Evolutionary conservation across 2,888 invertebrate species (phyloP), one percentile per base, ranked within the genome.

Genomic region (Gortyna flavago): DNA sequence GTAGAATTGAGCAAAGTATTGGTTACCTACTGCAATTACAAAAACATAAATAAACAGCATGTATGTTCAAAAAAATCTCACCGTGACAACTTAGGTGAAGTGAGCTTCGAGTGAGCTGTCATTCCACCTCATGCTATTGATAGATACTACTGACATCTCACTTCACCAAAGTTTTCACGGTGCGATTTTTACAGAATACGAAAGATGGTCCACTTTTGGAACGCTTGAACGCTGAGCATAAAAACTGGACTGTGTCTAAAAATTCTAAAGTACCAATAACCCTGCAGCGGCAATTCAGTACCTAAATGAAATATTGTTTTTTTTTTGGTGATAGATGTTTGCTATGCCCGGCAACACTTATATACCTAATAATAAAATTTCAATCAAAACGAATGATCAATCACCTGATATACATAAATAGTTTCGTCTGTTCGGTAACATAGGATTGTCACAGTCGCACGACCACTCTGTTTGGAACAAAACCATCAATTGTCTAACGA

Each of bases 271-370:
- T 76, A n/a, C 68, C 61, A 21, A 72, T 81, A 61, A 51, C 61
- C 51, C 44, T 76, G 65, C 75, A 76, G 11, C 35, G 59, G 62
- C 79, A 81, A 71, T 84, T 72, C 76, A 35, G 62, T 64, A n/a
- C n/a, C n/a, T n/a, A 67, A 73, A 85, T 86, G 85, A 87, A 89
- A 90, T 91, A 92, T 91, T 91, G 89, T 91, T 93, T 91, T 92
- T 35, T 89, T 90, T 90, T n/a, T n/a, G n/a, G n/a, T n/a, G 88
- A 90, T 90, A 91, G 87, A 90, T 90, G 89, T 90, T 90, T 89
- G 90, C 88, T 73, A 69, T 80, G 69, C 75, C 84, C 85, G 84
- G 82, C 82, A 93, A 48, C 48, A 18, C 18, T 48, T 48, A 5
- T 44, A 44, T 44, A 48, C 48, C 6, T 64, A 66, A 59, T 68